Percentiles rank a stretch among this genome's conserved stretches.
These are phyloP conservation scores for Herminia tarsipennalis DNA, from an alignment of 2,888 invertebrate species.

Conservation along the genomic window DNA sequence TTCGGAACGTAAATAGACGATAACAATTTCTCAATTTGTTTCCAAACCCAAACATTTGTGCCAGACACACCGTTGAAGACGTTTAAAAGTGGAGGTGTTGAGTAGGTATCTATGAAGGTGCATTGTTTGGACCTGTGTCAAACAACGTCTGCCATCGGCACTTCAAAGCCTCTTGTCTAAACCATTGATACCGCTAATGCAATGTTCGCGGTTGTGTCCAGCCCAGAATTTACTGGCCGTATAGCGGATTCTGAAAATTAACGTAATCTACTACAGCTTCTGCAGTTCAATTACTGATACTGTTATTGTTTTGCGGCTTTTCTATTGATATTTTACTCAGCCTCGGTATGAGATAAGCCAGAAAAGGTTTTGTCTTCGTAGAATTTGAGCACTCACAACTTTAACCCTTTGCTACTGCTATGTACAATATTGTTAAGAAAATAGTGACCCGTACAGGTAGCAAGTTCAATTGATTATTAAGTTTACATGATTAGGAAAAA, in stretches of 20 bases:
- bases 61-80: slow-evolving; percentile 64
- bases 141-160: slow-evolving; percentile 69
- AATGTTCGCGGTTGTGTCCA: slow-evolving; percentile 57
- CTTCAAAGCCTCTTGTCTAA: slow-evolving; percentile 69
- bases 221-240: slow-evolving; percentile 35
- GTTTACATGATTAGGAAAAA: too few relatives aligned
- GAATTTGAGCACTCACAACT: too few relatives aligned
- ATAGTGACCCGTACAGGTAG: too few relatives aligned
- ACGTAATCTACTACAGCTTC: too few relatives aligned
- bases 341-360: too few relatives aligned
- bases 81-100: slow-evolving; percentile 77
- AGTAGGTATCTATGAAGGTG: slow-evolving; percentile 66
- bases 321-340: too few relatives aligned
- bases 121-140: slow-evolving; percentile 73
- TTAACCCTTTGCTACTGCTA: too few relatives aligned
- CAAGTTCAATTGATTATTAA: too few relatives aligned
- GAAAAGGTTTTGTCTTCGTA: too few relatives aligned
- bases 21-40: slow-evolving; percentile 66
- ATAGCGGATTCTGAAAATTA: slow-evolving; percentile 33
- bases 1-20: slow-evolving; percentile 53
- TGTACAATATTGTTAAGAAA: too few relatives aligned
- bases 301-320: too few relatives aligned
- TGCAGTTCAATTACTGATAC: too few relatives aligned
- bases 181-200: slow-evolving; percentile 73
- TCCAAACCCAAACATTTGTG: slow-evolving; percentile 55